Evolutionary conservation across 2,888 invertebrate species (phyloP).

Genomic region (Carcina quercana): DNA sequence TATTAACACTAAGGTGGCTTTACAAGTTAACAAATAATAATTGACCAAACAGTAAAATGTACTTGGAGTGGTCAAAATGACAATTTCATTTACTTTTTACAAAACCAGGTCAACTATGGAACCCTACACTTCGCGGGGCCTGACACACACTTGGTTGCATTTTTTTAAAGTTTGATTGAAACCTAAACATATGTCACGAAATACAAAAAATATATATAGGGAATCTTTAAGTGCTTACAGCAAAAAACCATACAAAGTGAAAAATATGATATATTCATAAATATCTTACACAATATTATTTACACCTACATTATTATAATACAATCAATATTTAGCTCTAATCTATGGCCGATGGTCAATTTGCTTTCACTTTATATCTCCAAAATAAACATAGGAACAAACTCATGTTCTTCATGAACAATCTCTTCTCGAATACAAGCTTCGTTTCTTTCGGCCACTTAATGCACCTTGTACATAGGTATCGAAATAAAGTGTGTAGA

Average conservation of each 20-base stretch:
- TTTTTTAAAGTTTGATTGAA: too few relatives aligned
- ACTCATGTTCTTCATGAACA: slow-evolving; percentile 48
- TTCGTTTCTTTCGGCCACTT: slow-evolving; percentile 51
- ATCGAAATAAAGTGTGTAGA: slow-evolving; percentile 51
- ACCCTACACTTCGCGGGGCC: too few relatives aligned
- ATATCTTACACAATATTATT: slow-evolving; percentile 53
- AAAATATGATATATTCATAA: slow-evolving; percentile 30
- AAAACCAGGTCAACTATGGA: too few relatives aligned
- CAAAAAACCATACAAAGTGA: slow-evolving; percentile 13
- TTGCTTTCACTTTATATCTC: slow-evolving; percentile 55
- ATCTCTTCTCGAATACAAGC: slow-evolving; percentile 46
- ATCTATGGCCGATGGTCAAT: slow-evolving; percentile 31
- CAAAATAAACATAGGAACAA: slow-evolving; percentile 51
- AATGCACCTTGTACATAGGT: slow-evolving; percentile 54
- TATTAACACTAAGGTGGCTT: too few relatives aligned
- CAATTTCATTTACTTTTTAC: too few relatives aligned
- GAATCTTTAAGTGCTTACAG: too few relatives aligned
- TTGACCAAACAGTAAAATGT: too few relatives aligned
- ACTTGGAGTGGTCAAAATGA: too few relatives aligned
- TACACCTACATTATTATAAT: slow-evolving; percentile 37
- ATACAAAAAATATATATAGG: too few relatives aligned
- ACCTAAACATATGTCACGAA: too few relatives aligned
- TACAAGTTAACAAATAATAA: too few relatives aligned
- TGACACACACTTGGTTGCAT: too few relatives aligned
- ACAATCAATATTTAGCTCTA: slow-evolving; percentile 13